phyloP scores from a whole-genome alignment of 2,888 invertebrate species.

The Orthosia gracilis region DNA sequence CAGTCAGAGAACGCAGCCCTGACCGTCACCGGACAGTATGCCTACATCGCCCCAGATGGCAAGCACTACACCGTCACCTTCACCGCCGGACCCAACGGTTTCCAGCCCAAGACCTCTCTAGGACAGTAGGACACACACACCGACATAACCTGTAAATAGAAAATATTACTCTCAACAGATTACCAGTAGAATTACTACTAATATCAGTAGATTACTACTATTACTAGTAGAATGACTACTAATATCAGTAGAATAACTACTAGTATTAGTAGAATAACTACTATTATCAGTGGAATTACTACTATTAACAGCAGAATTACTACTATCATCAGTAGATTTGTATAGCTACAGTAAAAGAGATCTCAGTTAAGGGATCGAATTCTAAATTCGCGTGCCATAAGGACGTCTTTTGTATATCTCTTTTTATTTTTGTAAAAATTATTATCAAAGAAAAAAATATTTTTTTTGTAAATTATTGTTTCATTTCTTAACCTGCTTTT shows the following conservation, averaged over 20 bases:
- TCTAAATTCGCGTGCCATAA: constrained; percentile 87
- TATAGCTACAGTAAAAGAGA: constrained; percentile 68
- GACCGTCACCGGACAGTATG: constrained; percentile 92
- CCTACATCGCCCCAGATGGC: constrained; percentile 93
- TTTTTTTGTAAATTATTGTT: constrained; percentile 30
- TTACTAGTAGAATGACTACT: constrained; percentile 20
- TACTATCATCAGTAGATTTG: constrained; percentile 42
- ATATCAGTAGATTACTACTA: constrained; percentile 23
- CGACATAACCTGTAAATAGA: constrained; percentile 63
- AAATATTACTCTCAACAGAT: constrained; percentile 64
- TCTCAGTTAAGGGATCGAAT: constrained; percentile 76
- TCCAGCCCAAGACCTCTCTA: constrained; percentile 90
- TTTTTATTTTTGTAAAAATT: constrained; percentile 62
- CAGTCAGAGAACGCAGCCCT: constrained; percentile 92
- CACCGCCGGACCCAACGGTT: constrained; percentile 92
- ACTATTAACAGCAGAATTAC: neutral
- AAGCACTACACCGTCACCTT: constrained; percentile 92
- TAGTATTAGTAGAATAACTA: neutral
- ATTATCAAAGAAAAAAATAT: constrained; percentile 59
- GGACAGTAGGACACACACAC: constrained; percentile 77
- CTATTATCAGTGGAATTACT: neutral
- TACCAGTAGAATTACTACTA: constrained; percentile 17
- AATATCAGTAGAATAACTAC: constrained; percentile 53
- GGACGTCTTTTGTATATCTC: constrained; percentile 76
- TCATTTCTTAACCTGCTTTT: neutral